Evolutionary conservation across 2,113 vertebrate genomes (phyloP).

Genomic region (Trogon melanurus): DNA sequence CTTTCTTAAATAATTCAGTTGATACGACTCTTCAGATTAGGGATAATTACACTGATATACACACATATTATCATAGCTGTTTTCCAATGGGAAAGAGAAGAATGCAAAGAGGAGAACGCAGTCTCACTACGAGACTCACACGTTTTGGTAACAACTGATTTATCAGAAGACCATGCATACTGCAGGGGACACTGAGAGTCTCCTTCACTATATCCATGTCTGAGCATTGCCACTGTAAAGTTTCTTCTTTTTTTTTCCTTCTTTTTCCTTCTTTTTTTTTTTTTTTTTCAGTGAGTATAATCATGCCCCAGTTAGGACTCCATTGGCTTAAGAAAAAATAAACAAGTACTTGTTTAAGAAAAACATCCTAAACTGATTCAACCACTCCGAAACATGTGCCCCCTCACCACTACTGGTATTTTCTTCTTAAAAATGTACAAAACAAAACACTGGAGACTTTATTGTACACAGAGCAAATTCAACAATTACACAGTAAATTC

Average conservation of each 20-base stretch:
- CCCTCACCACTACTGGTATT: not conserved
- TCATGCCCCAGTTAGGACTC: not conserved
- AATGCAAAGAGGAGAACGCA: accelerated
- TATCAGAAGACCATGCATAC: accelerated
- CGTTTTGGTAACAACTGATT: not conserved
- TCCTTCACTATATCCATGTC: not conserved
- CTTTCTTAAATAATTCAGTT: not conserved
- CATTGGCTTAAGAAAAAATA: not conserved
- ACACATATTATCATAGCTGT: not conserved
- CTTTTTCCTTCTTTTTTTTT: not conserved
- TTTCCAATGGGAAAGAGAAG: not conserved
- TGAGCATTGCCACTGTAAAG: not conserved
- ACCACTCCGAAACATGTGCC: not conserved
- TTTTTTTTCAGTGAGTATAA: not conserved
- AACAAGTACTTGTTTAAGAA: not conserved
- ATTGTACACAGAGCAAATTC: not conserved
- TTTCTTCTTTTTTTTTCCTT: not conserved
- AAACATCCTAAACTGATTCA: not conserved
- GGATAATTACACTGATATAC: not conserved
- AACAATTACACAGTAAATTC: too few relatives aligned
- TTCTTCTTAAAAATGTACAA: not conserved
- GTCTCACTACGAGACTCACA: not conserved
- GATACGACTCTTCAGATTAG: not conserved
- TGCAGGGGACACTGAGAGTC: not conserved
- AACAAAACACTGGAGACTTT: not conserved